These are phyloP conservation scores for Scolopax rusticola DNA, from an alignment of 2,797 vertebrate species.

Conservation along the genomic window DNA sequence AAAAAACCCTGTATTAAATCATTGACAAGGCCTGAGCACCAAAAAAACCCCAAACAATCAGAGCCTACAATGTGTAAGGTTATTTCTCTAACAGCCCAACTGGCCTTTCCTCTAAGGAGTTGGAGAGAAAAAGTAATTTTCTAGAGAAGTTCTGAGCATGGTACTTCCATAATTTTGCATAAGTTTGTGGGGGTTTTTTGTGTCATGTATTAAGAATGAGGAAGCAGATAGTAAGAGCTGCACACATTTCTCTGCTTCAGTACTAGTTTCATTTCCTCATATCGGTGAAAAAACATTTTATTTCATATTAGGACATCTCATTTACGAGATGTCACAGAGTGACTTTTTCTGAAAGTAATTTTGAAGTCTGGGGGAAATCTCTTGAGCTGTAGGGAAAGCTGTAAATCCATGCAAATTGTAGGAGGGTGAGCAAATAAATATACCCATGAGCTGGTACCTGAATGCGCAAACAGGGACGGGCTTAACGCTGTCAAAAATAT, in stretches of 20 bases:
- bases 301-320: background rate
- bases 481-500: background rate
- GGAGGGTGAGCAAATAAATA: background rate
- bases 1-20: accelerated
- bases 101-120: background rate
- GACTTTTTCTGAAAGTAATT: background rate
- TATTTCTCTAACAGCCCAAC: background rate
- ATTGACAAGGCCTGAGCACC: background rate
- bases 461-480: accelerated
- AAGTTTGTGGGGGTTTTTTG: background rate
- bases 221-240: background rate
- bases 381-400: background rate
- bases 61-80: background rate
- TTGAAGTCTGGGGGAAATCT: background rate
- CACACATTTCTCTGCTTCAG: background rate
- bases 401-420: accelerated
- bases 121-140: background rate
- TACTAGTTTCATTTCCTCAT: constrained; percentile 21
- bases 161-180: background rate
- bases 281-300: background rate
- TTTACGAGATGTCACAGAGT: background rate
- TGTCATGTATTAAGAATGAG: background rate
- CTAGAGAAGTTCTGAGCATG: background rate
- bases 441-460: accelerated
- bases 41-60: background rate